Evolutionary conservation across 2,888 invertebrate genomes (phyloP).

Genomic region (Epinotia bilunana): DNA sequence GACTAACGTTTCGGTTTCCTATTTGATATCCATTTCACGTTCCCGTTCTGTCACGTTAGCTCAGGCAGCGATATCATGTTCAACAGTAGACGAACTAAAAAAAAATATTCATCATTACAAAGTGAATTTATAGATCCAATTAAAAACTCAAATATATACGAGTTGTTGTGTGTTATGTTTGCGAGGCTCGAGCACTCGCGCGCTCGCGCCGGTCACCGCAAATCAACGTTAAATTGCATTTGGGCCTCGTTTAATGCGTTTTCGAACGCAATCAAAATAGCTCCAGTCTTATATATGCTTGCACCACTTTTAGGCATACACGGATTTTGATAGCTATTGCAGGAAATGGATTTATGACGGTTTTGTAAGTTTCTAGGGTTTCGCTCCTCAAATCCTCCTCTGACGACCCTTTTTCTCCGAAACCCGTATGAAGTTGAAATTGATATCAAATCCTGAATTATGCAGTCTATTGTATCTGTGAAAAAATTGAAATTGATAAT

Average conservation of each 20-base stretch:
- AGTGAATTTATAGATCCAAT: background rate
- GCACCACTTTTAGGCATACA: background rate
- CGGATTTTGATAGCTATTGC: conserved; percentile 1
- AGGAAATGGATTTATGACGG: too few relatives aligned
- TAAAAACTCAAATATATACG: conserved; percentile 1
- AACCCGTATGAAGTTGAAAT: too few relatives aligned
- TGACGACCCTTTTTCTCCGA: too few relatives aligned
- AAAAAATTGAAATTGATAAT: too few relatives aligned
- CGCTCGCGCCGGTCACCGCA: conserved; percentile 50
- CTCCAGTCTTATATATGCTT: conserved; percentile 37
- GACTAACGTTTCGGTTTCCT: background rate
- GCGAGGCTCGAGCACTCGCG: conserved; percentile 26
- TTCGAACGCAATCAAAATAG: conserved; percentile 60
- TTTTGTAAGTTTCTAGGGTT: too few relatives aligned
- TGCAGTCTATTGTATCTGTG: too few relatives aligned
- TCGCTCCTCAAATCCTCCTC: too few relatives aligned
- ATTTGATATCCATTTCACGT: background rate
- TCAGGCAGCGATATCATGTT: background rate
- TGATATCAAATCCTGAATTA: too few relatives aligned
- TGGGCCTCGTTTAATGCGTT: conserved; percentile 54
- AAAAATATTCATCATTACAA: background rate
- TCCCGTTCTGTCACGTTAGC: background rate
- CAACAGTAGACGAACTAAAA: background rate
- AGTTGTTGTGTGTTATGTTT: background rate
- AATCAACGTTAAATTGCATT: conserved; percentile 61